Base-by-base conservation (phyloP, 2,113 vertebrate genomes). In the Rhinopomastus cyanomelas region DNA sequence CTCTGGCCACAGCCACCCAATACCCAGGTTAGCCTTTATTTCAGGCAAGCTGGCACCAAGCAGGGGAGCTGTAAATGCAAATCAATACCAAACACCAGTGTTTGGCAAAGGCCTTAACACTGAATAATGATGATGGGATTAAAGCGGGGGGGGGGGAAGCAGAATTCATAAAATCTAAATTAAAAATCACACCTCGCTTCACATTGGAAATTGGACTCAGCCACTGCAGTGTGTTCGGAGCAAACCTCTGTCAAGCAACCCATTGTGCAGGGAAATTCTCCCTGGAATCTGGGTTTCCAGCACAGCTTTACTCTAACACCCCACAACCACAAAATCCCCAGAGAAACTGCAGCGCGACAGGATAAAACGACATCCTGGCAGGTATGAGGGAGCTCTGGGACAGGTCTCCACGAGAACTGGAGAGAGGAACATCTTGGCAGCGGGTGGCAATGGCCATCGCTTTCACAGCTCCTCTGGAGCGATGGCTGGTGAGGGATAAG, bases 131-230 rank as follows among this genome's bases (percentile, higher is more conserved):
- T 87, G 79, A 69, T 90, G 77, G 89, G 80, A 89, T 71, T 93
- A 51, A 15, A 42, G 39, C 11, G 39, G 39, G 15, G 52, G 62
- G n/a, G 29, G 52, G 17, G 30, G 66, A 55, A 77, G 76, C 73
- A 57, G 29, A 68, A 83, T 62, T 87, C 44, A 69, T 91, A 64
- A 87, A 95, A 86, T 22, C 29, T 2, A 65, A 85, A 90, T 96
- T 93, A 92, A 76, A 93, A 96, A 93, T 93, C 94, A 88, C 90
- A 88, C 83, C 91, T 89, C 25, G 3, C 89, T 88, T 80, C 85
- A 83, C 83, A 27, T 27, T 90, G 80, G 93, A 94, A 88, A 95
- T 92, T 74, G 81, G 88, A 36, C 77, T 56, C 20, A 3, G 80
- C 19, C 65, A 21, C 9, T 0, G 3, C 30, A 2, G 56, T 73